Evolutionary conservation across 1,140 invertebrate species (phyloP), one percentile per base, ranked within the genome.

Genomic region (Megathymus violae): DNA sequence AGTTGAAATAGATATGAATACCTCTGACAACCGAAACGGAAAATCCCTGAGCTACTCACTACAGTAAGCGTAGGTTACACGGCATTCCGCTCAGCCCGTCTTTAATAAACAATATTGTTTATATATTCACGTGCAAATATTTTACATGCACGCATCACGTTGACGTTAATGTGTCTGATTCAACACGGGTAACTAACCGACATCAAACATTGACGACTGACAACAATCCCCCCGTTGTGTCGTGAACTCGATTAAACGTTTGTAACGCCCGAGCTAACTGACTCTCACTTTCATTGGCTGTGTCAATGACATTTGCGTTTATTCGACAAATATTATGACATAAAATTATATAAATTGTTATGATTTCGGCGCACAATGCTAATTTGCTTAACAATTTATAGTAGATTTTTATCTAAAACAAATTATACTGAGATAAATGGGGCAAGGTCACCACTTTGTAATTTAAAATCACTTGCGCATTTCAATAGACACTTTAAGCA

Each of bases 131-230:
- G 5, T 5, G 5, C 19, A 22, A 22, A 22, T 22, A 22, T 22
- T 22, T 22, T 2, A 2, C 0, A 11, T 47, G 16, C 60, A 11
- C 16, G 38, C 14, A 47, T 38, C 58, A 10, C 9, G 43, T 60
- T 64, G 62, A 69, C 67, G 67, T 64, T 4, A 60, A 60, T 13
- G n/a, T 15, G 25, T 36, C 13, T 14, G 56, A 36, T 13, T 47
- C 31, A 36, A n/a, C n/a, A 47, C 11, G 31, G 19, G 56, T 15
- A 10, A 38, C 15, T 38, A 36, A 51, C n/a, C n/a, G n/a, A n/a
- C n/a, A n/a, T n/a, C 48, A 25, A 34, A 36, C 15, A 51, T 34
- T 17, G 34, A n/a, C 16, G 19, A 22, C 27, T 17, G 16, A 38
- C 31, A 38, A 16, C 16, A 22, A 5, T 22, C 19, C 5, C 19